Conservation (phyloP, 2,888 invertebrate genomes). For the Tiliacea citrago region DNA sequence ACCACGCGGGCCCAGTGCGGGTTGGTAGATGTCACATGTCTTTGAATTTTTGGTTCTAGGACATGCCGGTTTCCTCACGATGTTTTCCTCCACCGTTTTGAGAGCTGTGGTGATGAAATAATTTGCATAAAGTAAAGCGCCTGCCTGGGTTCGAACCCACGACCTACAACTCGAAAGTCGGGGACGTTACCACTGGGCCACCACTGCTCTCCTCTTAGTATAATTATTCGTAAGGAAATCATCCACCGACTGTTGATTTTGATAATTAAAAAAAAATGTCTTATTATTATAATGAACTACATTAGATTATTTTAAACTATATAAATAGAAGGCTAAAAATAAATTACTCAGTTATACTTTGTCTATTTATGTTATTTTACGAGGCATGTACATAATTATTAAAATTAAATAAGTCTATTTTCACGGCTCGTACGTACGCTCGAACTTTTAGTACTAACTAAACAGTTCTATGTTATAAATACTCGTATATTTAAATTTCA, state of each 20-base stretch:
- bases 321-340: background rate
- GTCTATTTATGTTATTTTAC: background rate
- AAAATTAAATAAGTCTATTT: background rate
- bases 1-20: no score
- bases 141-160: no score
- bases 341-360: background rate
- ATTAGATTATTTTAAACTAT: background rate
- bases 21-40: no score
- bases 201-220: no score
- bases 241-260: background rate
- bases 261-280: background rate
- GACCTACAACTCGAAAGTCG: no score
- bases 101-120: no score
- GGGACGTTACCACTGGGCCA: no score
- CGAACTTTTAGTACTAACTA: background rate
- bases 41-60: no score
- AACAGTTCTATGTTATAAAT: background rate
- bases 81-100: no score
- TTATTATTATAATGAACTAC: background rate
- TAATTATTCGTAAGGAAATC: background rate
- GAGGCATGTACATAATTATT: background rate
- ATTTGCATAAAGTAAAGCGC: no score
- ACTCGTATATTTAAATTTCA: background rate
- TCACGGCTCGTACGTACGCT: background rate
- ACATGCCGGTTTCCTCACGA: no score